These are phyloP conservation scores for Xylota segnis DNA, from an alignment of 2,888 invertebrate species.

Conservation along the genomic window DNA sequence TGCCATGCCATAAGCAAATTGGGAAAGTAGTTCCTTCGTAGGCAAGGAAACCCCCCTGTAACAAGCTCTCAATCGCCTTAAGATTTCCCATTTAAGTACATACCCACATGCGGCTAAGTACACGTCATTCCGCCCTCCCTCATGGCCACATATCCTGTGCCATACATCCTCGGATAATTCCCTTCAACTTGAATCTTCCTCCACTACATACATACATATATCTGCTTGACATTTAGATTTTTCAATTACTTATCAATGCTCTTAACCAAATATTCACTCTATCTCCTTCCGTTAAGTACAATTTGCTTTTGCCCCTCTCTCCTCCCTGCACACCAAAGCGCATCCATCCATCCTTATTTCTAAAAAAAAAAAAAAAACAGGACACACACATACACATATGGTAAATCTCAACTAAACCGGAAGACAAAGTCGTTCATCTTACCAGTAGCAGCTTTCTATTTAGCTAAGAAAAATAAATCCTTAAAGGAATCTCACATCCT, in stretches of 20 bases:
- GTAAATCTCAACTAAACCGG: slow-evolving; percentile 48
- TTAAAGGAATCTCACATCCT: slow-evolving; percentile 56
- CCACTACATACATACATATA: slow-evolving; percentile 8
- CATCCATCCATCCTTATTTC: slow-evolving; percentile 39
- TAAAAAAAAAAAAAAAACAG: slow-evolving; percentile 11
- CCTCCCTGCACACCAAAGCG: neutral
- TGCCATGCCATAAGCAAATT: too few species aligned
- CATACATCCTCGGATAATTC: slow-evolving; percentile 31
- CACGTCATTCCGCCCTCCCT: neutral
- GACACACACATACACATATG: slow-evolving; percentile 19
- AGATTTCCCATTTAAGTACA: neutral
- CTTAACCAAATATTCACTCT: slow-evolving; percentile 69
- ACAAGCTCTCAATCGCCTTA: neutral
- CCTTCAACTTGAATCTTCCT: slow-evolving; percentile 34
- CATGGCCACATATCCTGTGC: slow-evolving; percentile 2
- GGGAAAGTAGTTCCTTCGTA: too few species aligned
- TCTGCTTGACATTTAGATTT: slow-evolving; percentile 69
- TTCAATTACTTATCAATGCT: slow-evolving; percentile 75
- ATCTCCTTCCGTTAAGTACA: slow-evolving; percentile 56
- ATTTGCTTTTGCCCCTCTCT: slow-evolving; percentile 12
- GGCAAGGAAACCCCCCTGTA: neutral
- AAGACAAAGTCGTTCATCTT: slow-evolving; percentile 71
- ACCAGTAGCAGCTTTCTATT: slow-evolving; percentile 53
- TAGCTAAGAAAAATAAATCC: slow-evolving; percentile 69
- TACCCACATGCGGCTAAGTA: neutral